Evolutionary conservation across 2,888 invertebrate species (phyloP).

Genomic region (Drosophila stalkeri): DNA sequence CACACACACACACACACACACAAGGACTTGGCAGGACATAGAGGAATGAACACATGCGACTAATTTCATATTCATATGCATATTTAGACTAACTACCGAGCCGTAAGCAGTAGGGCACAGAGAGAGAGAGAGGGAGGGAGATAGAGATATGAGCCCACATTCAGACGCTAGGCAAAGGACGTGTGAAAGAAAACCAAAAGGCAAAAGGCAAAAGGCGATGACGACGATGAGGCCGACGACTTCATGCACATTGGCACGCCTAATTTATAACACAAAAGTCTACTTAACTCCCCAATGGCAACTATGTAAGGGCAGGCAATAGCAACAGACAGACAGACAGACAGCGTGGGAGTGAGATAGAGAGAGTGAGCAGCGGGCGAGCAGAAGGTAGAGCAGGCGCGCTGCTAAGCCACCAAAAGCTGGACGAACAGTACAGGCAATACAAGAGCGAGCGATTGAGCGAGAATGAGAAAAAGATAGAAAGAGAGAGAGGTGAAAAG

Average conservation of each 20-base stretch:
- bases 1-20: slow-evolving; percentile 12
- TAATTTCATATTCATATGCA: slow-evolving; percentile 77
- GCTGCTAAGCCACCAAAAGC: slow-evolving; percentile 57
- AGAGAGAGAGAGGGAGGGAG: neutral
- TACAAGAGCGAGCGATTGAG: slow-evolving; percentile 2
- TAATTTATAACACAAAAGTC: slow-evolving; percentile 79
- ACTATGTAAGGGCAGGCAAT: slow-evolving; percentile 24
- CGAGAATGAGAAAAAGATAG: neutral
- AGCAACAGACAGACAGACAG: neutral
- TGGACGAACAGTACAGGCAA: neutral
- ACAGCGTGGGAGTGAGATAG: neutral
- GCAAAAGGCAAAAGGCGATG: slow-evolving; percentile 15
- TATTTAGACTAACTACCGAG: slow-evolving; percentile 74
- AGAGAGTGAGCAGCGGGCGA: neutral
- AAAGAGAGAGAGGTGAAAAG: neutral
- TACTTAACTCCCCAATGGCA: slow-evolving; percentile 72
- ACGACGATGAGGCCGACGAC: slow-evolving; percentile 29
- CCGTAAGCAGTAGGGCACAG: slow-evolving; percentile 36
- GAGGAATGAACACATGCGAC: slow-evolving; percentile 69
- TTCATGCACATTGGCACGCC: slow-evolving; percentile 72
- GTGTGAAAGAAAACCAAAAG: slow-evolving; percentile 29
- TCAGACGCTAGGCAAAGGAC: slow-evolving; percentile 6
- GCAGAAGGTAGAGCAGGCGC: neutral
- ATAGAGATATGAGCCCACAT: neutral
- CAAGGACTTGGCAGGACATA: slow-evolving; percentile 17